Evolutionary conservation across 2,888 invertebrate genomes (phyloP).

Genomic region (Prenolepis imparis): DNA sequence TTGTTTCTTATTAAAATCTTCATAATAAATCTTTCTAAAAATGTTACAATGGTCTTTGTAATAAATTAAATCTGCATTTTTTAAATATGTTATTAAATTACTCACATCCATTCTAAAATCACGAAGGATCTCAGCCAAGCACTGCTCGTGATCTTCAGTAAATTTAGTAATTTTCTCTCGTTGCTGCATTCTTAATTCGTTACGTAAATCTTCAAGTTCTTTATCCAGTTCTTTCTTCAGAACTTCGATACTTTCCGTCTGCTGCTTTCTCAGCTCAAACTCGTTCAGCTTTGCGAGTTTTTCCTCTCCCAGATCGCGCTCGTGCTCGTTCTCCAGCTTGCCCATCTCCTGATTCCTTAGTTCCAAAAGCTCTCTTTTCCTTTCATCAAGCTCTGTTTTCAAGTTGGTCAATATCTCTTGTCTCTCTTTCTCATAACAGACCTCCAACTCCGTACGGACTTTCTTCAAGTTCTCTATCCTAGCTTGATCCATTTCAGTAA

Average conservation of each 20-base stretch:
- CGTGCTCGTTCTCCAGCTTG: conserved; percentile 87
- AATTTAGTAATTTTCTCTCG: conserved; percentile 83
- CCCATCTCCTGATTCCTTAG: conserved; percentile 87
- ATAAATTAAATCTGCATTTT: neutral
- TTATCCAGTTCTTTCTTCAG: conserved; percentile 87
- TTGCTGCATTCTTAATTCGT: conserved; percentile 80
- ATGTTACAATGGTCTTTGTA: neutral
- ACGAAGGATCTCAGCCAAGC: conserved; percentile 82
- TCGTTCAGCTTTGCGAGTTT: conserved; percentile 80
- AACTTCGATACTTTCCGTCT: conserved; percentile 88
- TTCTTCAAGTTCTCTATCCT: conserved; percentile 81
- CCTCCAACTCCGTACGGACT: conserved; percentile 82
- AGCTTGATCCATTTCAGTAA: conserved; percentile 81
- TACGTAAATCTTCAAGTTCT: conserved; percentile 83
- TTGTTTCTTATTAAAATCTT: neutral
- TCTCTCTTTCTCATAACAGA: conserved; percentile 85
- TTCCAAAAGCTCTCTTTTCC: conserved; percentile 86
- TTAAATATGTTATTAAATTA: conserved; percentile 35
- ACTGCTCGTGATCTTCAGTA: conserved; percentile 85
- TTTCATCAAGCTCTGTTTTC: conserved; percentile 87
- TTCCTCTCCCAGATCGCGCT: conserved; percentile 84
- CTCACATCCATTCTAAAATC: conserved; percentile 90
- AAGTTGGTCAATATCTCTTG: conserved; percentile 86
- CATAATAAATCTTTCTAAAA: neutral
- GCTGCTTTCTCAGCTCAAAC: conserved; percentile 83